Evolutionary conservation across 2,888 invertebrate species (phyloP), one percentile per base, ranked within the genome.

Genomic region (Amitus sp.): DNA sequence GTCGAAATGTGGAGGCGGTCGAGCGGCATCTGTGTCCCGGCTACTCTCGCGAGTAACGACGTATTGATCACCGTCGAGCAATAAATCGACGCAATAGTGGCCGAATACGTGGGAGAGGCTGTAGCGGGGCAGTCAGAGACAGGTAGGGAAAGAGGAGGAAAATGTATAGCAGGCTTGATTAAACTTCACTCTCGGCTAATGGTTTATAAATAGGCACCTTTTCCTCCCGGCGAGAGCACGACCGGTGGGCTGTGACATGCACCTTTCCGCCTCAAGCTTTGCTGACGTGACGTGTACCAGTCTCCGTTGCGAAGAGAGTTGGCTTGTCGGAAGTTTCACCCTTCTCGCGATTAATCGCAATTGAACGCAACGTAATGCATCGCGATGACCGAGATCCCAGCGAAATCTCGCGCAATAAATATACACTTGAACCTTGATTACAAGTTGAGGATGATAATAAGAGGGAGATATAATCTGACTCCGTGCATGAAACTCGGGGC

Each of bases 141-240:
- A 52, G 19, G 59, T 6, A 47, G 28, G 34, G 43, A 39, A 37
- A 45, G 46, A 6, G 23, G 46, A 30, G 28, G 13, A 15, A 42
- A 39, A 17, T 34, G 34, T 58, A 39, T 39, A 66, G 66, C 57
- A 64, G 67, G 69, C 67, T 65, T 71, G 71, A 75, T 73, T 75
- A 72, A 69, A 76, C 69, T 71, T 69, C 67, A 66, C 69, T 74
- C 73, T 67, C 65, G 66, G 66, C 65, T 70, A 69, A 74, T 73
- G 68, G 66, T 69, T 74, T 73, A 73, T 71, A 72, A 72, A 73
- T 70, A 74, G 71, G 57, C 51, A 53, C 51, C 61, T 57, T 69
- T 65, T 65, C 56, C 53, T 28, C 45, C 47, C 46, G 48, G 51
- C 33, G 46, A 48, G 49, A 57, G 46, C 23, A 10, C 33, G 30